phyloP scores from a whole-genome alignment of 2,888 invertebrate species.

The Serripes groenlandicus region DNA sequence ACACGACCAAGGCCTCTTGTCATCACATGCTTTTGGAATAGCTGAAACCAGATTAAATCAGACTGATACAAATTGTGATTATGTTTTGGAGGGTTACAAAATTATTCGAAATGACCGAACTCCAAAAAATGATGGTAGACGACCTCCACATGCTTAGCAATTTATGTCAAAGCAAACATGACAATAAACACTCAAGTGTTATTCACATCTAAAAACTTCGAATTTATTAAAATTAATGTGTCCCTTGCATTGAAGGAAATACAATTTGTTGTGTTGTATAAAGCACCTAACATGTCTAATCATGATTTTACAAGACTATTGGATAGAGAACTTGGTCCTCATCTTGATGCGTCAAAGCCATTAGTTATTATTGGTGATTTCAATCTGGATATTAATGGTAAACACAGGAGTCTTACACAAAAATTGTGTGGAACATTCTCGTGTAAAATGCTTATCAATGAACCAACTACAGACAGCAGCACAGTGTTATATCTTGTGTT shows the following conservation, averaged over 20 bases:
- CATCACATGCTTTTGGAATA: conserved; percentile 45
- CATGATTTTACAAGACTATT: neutral
- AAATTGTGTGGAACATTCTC: conserved; percentile 12
- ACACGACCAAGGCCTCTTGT: conserved; percentile 41
- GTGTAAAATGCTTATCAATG: conserved; percentile 20
- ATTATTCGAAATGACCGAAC: conserved; percentile 42
- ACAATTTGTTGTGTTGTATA: conserved; percentile 40
- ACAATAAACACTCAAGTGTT: neutral
- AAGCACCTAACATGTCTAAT: conserved; percentile 18
- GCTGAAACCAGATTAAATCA: conserved; percentile 43
- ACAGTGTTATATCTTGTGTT: conserved; percentile 37
- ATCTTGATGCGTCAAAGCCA: conserved; percentile 17
- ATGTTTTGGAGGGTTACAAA: conserved; percentile 23
- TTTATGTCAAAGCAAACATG: conserved; percentile 41
- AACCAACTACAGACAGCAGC: conserved; percentile 32
- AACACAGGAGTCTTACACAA: neutral
- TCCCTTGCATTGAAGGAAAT: conserved; percentile 3
- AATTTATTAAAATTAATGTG: conserved; percentile 8
- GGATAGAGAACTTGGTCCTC: neutral
- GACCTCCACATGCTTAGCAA: conserved; percentile 55
- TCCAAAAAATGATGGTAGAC: neutral
- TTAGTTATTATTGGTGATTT: conserved; percentile 45
- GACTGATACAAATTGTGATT: conserved; percentile 26
- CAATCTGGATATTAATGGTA: conserved; percentile 34
- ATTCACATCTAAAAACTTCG: conserved; percentile 15